phyloP scores from a whole-genome alignment of 2,888 invertebrate species.

The Cataglyphis cursor region DNA sequence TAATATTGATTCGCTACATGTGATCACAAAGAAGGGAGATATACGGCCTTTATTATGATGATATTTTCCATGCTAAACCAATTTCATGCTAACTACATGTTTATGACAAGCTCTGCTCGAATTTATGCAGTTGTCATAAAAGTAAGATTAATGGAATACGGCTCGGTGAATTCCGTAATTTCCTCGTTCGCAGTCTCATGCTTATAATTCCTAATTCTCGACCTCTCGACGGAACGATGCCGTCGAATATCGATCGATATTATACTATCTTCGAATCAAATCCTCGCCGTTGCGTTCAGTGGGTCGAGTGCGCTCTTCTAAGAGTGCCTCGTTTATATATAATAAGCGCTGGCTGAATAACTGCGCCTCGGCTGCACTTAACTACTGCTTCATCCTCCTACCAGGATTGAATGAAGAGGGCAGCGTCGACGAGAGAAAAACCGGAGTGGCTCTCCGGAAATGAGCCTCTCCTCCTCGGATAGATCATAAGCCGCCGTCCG shows the following conservation, averaged over 20 bases:
- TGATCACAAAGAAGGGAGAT: not conserved
- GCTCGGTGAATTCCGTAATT: slow-evolving; percentile 10
- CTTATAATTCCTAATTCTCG: slow-evolving; percentile 59
- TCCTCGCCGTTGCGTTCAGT: slow-evolving; percentile 68
- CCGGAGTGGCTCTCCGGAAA: slow-evolving; percentile 35
- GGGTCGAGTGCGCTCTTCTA: slow-evolving; percentile 76
- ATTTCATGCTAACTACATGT: slow-evolving; percentile 35
- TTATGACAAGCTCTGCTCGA: slow-evolving; percentile 24
- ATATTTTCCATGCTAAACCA: not conserved
- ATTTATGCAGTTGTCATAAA: slow-evolving; percentile 55
- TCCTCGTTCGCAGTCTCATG: not conserved
- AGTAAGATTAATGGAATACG: not conserved
- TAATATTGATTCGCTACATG: not conserved
- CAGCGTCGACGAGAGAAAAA: slow-evolving; percentile 33
- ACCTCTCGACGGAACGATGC: slow-evolving; percentile 50
- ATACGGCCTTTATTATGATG: not conserved
- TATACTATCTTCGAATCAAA: slow-evolving; percentile 46
- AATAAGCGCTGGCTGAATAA: slow-evolving; percentile 72
- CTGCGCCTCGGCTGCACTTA: slow-evolving; percentile 65
- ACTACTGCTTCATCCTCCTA: slow-evolving; percentile 48
- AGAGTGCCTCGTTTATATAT: slow-evolving; percentile 74
- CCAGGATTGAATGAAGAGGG: slow-evolving; percentile 13
- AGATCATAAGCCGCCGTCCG: slow-evolving; percentile 58
- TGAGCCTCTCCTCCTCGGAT: slow-evolving; percentile 59
- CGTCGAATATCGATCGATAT: slow-evolving; percentile 44